Conservation (phyloP, 2,113 vertebrate genomes). For the Microtus oregoni region DNA sequence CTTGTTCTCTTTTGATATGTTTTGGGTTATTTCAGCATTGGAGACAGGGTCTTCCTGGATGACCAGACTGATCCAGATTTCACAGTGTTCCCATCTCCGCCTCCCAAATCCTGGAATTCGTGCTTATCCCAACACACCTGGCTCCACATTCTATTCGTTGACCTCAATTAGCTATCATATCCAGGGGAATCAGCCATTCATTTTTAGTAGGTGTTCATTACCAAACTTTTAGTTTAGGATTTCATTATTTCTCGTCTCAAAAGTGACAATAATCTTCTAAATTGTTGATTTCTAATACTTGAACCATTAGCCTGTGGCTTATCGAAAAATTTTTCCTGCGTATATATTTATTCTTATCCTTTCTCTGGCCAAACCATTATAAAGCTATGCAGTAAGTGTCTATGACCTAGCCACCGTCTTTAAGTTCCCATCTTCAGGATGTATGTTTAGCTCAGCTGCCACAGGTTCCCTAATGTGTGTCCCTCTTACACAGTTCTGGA, state of each 20-base stretch:
- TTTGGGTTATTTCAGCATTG: background rate
- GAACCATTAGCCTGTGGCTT: background rate
- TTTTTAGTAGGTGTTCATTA: background rate
- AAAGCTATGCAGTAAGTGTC: background rate
- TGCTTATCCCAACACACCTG: background rate
- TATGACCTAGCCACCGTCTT: background rate
- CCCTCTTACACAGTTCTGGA: background rate
- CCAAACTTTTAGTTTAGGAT: constrained; percentile 27
- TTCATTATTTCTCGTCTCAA: constrained; percentile 26
- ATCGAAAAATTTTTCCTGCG: background rate
- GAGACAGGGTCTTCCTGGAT: background rate
- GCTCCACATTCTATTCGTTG: background rate
- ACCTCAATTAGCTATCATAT: background rate
- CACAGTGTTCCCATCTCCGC: background rate
- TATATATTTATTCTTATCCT: background rate
- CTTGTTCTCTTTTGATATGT: background rate
- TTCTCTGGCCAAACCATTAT: background rate
- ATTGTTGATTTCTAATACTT: background rate
- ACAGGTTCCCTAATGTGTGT: background rate
- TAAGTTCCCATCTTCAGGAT: background rate
- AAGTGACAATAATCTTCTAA: background rate
- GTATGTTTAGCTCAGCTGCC: background rate
- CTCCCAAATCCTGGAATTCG: background rate
- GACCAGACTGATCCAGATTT: background rate
- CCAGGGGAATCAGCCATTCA: background rate